Percentiles rank a stretch among this genome's conserved stretches.
These are phyloP conservation scores for Acanthosepion lycidas DNA, from an alignment of 2,888 invertebrate species.

Conservation along the genomic window DNA sequence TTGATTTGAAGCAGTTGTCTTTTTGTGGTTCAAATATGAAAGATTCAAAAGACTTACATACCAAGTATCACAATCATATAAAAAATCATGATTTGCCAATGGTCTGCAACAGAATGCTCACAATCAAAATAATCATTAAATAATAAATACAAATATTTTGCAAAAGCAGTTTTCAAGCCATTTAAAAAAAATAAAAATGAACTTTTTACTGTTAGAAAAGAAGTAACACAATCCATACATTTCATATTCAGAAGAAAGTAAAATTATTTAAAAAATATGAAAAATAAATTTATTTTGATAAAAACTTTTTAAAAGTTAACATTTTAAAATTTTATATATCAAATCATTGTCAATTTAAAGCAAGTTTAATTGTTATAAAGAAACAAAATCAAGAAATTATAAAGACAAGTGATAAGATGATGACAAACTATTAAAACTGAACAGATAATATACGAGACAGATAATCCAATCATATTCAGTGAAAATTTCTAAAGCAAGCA, in stretches of 20 bases:
- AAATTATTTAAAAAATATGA: no score
- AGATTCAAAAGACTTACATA: constrained; percentile 3
- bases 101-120: background rate
- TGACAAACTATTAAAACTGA: background rate
- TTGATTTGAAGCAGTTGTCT: background rate
- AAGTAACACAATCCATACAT: background rate
- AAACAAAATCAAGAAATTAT: background rate
- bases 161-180: no score
- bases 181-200: background rate
- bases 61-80: background rate
- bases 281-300: no score
- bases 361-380: background rate
- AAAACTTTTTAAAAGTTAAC: no score
- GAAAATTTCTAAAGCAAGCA: background rate
- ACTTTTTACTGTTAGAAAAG: background rate
- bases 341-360: background rate
- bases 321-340: background rate
- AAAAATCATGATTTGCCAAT: background rate
- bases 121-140: background rate
- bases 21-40: background rate
- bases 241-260: background rate
- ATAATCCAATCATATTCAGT: background rate
- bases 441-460: background rate
- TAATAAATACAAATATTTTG: background rate
- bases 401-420: background rate